Conservation (phyloP, 2,113 vertebrate genomes). For the Vombatus ursinus region DNA sequence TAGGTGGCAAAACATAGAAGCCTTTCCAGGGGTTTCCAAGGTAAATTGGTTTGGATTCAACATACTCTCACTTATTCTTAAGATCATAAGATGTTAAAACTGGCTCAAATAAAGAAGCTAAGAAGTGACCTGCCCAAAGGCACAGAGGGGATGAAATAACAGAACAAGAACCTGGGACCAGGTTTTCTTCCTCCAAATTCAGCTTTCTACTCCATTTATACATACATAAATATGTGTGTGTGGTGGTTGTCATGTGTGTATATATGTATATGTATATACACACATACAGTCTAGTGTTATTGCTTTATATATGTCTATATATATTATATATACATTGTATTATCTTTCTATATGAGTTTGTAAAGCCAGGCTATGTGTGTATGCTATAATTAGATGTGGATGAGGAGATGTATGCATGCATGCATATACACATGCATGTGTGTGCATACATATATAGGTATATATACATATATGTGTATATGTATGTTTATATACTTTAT, state of each 20-base stretch:
- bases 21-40: no score
- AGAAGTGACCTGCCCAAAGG: background rate
- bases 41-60: no score
- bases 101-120: background rate
- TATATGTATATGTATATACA: background rate
- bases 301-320: no score
- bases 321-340: background rate
- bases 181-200: background rate
- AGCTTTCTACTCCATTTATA: background rate
- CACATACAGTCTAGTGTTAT: no score
- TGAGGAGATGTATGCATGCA: no score
- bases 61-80: background rate
- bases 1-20: no score
- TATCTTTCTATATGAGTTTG: background rate
- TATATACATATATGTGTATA: no score
- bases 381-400: no score
- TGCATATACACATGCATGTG: no score
- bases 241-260: background rate
- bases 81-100: background rate
- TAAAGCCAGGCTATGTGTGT: background rate
- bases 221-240: background rate
- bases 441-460: no score
- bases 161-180: background rate
- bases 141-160: background rate
- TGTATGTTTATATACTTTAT: no score